Conservation (phyloP, 2,113 vertebrate genomes). For the Lophotis ruficrista region DNA sequence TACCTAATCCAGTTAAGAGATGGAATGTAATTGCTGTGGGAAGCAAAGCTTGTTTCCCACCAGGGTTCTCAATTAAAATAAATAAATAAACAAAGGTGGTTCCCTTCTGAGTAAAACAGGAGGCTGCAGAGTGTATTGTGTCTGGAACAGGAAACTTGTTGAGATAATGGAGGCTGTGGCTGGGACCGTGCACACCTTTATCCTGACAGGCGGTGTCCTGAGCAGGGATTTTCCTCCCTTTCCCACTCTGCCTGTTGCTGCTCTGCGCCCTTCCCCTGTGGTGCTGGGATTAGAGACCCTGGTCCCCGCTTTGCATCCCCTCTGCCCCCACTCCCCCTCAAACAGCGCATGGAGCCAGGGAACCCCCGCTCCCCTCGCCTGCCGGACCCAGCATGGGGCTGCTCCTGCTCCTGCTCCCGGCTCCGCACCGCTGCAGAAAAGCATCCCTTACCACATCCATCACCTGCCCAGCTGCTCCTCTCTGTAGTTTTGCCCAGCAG, state of each 20-base stretch:
- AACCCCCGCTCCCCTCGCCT: neutral
- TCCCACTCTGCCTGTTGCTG: neutral
- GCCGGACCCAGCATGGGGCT: neutral
- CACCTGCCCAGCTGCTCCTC: neutral
- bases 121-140: neutral
- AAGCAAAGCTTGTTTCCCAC: constrained; percentile 30
- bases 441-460: accelerated
- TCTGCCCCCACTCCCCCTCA: neutral
- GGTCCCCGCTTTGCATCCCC: neutral
- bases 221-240: neutral
- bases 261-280: neutral
- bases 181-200: neutral
- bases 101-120: neutral
- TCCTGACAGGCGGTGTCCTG: accelerated
- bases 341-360: accelerated
- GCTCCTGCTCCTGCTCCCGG: neutral
- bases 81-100: neutral
- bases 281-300: neutral
- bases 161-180: neutral
- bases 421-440: accelerated
- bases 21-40: constrained; percentile 27
- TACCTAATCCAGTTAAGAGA: constrained; percentile 51
- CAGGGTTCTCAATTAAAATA: neutral
- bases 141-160: neutral
- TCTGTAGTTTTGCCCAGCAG: neutral